Evolutionary conservation across 2,888 invertebrate species (phyloP).

Genomic region (Liopterus haemorrhoidalis): DNA sequence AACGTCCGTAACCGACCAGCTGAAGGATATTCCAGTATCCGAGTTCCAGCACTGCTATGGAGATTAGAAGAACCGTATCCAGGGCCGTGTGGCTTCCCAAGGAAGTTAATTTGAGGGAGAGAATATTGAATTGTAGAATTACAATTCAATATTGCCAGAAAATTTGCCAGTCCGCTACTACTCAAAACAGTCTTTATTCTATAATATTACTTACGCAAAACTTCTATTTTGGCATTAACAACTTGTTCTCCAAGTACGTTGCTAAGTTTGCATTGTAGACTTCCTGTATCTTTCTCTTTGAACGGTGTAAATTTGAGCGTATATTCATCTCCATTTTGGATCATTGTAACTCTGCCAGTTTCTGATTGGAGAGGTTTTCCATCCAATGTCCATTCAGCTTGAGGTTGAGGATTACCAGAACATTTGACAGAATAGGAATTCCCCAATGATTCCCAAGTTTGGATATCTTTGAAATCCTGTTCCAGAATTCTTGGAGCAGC

Average conservation of each 20-base stretch:
- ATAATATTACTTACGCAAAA: slow-evolving; percentile 56
- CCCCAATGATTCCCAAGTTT: slow-evolving; percentile 74
- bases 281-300: slow-evolving; percentile 67
- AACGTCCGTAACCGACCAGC: no score
- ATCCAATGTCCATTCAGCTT: slow-evolving; percentile 72
- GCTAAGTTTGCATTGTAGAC: slow-evolving; percentile 73
- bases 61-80: no score
- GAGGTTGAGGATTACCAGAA: slow-evolving; percentile 69
- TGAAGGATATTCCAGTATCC: no score
- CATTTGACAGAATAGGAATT: slow-evolving; percentile 74
- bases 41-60: no score
- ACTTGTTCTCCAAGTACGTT: slow-evolving; percentile 78
- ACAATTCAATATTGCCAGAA: no score
- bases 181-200: background rate
- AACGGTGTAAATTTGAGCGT: slow-evolving; percentile 67
- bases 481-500: slow-evolving; percentile 68
- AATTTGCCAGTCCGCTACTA: no score
- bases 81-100: no score
- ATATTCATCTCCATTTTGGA: slow-evolving; percentile 64
- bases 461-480: slow-evolving; percentile 67
- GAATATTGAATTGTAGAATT: slow-evolving; percentile 4
- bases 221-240: slow-evolving; percentile 64
- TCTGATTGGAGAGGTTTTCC: slow-evolving; percentile 65
- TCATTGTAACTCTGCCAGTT: slow-evolving; percentile 53
- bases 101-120: no score